Conservation (phyloP, 2,113 vertebrate species). For the Cyphomyrus plagiostoma region DNA sequence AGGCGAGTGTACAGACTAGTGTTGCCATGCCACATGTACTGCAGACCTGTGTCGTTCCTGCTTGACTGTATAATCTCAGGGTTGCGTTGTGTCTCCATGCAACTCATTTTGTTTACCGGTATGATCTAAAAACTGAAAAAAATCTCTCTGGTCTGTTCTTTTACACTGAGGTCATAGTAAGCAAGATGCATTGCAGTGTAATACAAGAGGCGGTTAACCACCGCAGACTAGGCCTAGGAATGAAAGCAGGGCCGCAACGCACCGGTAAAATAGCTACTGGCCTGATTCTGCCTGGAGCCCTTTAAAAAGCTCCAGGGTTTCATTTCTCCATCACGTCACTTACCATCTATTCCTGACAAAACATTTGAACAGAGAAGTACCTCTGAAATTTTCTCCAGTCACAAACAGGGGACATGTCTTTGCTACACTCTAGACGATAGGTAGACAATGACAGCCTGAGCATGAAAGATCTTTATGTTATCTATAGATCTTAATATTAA, state of each 20-base stretch:
- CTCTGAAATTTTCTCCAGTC: neutral
- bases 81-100: constrained; percentile 14
- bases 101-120: constrained; percentile 30
- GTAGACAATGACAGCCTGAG: neutral
- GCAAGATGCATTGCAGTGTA: constrained; percentile 9
- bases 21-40: neutral
- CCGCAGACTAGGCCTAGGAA: constrained; percentile 33
- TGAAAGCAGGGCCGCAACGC: constrained; percentile 26
- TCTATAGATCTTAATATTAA: neutral
- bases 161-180: constrained; percentile 11
- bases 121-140: constrained; percentile 26
- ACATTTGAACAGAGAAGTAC: constrained; percentile 15
- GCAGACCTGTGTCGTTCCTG: constrained; percentile 4
- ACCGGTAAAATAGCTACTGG: constrained; percentile 32
- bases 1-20: neutral
- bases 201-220: constrained; percentile 29
- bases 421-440: neutral
- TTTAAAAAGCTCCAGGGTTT: constrained; percentile 31
- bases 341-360: constrained; percentile 26
- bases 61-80: constrained; percentile 23
- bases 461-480: neutral
- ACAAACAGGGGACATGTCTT: neutral
- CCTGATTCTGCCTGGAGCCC: constrained; percentile 28
- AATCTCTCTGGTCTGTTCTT: constrained; percentile 13
- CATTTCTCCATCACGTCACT: constrained; percentile 24